phyloP scores from a whole-genome alignment of 2,113 vertebrate species.

The Eleginops maclovinus region DNA sequence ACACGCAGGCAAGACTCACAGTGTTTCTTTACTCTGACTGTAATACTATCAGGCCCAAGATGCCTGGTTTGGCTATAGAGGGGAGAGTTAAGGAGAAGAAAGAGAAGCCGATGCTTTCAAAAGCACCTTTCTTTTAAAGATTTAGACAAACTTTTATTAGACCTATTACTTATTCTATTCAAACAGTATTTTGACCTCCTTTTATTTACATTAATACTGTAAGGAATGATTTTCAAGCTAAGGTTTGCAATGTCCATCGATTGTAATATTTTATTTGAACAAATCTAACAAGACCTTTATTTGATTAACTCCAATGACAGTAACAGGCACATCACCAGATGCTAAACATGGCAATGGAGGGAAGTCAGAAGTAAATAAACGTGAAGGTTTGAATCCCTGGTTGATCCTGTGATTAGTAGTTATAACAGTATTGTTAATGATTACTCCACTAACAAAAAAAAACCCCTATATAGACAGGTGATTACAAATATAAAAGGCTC shows the following conservation, averaged over 20 bases:
- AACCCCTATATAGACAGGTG: not conserved
- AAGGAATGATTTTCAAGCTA: not conserved
- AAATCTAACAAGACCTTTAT: not conserved
- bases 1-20: not conserved
- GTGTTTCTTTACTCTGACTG: not conserved
- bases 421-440: not conserved
- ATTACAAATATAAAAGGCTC: not conserved
- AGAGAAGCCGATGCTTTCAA: not conserved
- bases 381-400: not conserved
- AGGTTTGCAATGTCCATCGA: no score
- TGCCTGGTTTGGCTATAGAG: constrained; percentile 14
- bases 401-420: not conserved
- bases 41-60: not conserved
- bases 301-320: not conserved
- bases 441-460: not conserved
- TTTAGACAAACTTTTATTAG: constrained; percentile 22
- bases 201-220: not conserved
- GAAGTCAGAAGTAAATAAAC: not conserved
- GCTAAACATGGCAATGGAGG: not conserved
- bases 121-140: constrained; percentile 5
- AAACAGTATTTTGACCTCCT: constrained; percentile 4
- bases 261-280: not conserved
- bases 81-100: not conserved
- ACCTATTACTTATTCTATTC: constrained; percentile 13
- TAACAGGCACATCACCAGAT: not conserved